A percentile compares a stretch with the other conserved stretches of the same genome.
Evolutionary conservation across 1,140 invertebrate genomes (phyloP).

Genomic region (Panulirus ornatus): DNA sequence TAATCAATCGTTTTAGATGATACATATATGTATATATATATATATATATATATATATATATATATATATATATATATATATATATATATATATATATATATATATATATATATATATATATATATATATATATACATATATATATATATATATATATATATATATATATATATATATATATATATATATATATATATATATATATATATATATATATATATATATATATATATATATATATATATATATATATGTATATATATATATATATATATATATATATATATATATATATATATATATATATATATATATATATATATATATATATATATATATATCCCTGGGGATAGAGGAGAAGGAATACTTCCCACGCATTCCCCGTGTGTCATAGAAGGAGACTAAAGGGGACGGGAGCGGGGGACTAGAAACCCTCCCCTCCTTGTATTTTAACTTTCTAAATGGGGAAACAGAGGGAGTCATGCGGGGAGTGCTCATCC

Average conservation of each 20-base stretch:
- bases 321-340: background rate
- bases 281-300: conserved; percentile 14
- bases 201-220: conserved; percentile 8
- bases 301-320: conserved; percentile 5
- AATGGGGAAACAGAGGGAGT: no score
- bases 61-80: conserved; percentile 16
- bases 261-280: conserved; percentile 16
- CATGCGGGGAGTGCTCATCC: no score
- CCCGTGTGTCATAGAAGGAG: no score
- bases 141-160: background rate
- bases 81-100: conserved; percentile 19
- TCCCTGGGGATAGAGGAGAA: no score
- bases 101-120: conserved; percentile 20
- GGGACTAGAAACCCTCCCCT: no score
- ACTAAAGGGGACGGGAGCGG: no score
- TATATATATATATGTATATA: conserved; percentile 13
- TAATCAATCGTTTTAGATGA: background rate
- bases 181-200: background rate
- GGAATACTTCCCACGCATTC: no score
- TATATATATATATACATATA: conserved; percentile 9
- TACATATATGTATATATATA: background rate
- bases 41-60: conserved; percentile 10
- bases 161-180: background rate
- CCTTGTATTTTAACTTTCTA: no score
- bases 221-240: background rate